Conservation (phyloP, 30 jellyfish, hydroid and myxozoan species). For the Aurelia sp. region DNA sequence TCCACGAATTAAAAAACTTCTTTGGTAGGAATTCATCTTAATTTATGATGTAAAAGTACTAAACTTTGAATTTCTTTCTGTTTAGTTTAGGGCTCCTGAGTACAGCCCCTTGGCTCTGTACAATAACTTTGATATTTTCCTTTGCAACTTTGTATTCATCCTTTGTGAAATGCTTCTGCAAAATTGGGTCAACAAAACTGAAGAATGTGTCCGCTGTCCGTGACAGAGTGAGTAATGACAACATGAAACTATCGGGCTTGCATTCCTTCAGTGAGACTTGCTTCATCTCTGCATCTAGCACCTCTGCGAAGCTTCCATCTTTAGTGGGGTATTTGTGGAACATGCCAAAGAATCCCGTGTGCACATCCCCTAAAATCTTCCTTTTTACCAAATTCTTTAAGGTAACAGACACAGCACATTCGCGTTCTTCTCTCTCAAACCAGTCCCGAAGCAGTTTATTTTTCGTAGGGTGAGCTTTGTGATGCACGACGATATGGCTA, state of each 20-base stretch:
- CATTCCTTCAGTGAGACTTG: constrained; percentile 80
- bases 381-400: constrained; percentile 59
- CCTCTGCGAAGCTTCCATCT: constrained; percentile 77
- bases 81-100: constrained; percentile 85
- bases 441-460: constrained; percentile 58
- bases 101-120: constrained; percentile 89
- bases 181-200: constrained; percentile 87
- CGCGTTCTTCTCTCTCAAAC: constrained; percentile 77
- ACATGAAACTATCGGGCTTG: constrained; percentile 92
- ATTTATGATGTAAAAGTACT: not conserved
- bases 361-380: constrained; percentile 81
- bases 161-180: constrained; percentile 83
- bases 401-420: constrained; percentile 73
- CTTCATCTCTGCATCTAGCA: constrained; percentile 83
- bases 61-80: constrained; percentile 75
- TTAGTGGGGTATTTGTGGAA: constrained; percentile 78
- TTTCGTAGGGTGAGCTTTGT: constrained; percentile 58
- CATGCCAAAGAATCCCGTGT: constrained; percentile 80
- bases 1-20: no score
- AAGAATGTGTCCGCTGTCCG: constrained; percentile 79
- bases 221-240: constrained; percentile 87
- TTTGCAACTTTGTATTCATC: constrained; percentile 85
- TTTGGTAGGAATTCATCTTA: no score
- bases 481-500: constrained; percentile 64
- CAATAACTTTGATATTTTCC: constrained; percentile 91